phyloP scores from a whole-genome alignment of 2,113 vertebrate genomes.

The Malurus cyaneus region DNA sequence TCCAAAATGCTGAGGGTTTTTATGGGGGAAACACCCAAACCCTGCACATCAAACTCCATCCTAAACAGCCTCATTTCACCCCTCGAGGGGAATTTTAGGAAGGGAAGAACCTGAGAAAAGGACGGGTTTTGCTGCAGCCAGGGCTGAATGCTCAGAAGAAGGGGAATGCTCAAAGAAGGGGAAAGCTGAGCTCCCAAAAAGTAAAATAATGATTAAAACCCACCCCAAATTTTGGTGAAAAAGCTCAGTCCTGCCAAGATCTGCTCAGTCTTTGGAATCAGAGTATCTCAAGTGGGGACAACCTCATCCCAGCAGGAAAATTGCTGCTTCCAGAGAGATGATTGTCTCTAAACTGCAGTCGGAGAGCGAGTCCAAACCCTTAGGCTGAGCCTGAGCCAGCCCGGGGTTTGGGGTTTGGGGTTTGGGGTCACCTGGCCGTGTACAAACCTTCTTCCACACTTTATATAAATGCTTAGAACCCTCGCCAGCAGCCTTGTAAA shows the following conservation, averaged over 20 bases:
- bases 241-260: background rate
- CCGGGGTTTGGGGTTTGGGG: slow-evolving; percentile 27
- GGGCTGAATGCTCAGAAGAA: no score
- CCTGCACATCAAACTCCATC: background rate
- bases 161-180: background rate
- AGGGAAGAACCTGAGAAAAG: background rate
- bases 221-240: background rate
- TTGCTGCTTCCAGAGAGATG: background rate
- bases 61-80: background rate
- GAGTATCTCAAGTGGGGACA: background rate
- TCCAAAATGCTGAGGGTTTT: background rate
- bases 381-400: slow-evolving; percentile 35
- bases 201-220: background rate
- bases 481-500: slow-evolving; percentile 84
- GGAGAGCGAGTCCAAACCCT: slow-evolving; percentile 32
- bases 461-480: slow-evolving; percentile 85
- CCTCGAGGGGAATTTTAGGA: background rate
- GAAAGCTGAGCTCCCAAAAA: background rate
- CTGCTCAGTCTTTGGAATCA: background rate
- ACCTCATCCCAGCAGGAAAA: background rate
- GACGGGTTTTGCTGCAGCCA: background rate
- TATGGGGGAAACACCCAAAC: background rate
- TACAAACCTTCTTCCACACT: slow-evolving; percentile 98
- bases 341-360: slow-evolving; percentile 70
- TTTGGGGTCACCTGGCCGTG: slow-evolving; percentile 45